These are phyloP conservation scores for Meriones psammophilus DNA, from an alignment of 2,797 vertebrate species.

Conservation along the genomic window DNA sequence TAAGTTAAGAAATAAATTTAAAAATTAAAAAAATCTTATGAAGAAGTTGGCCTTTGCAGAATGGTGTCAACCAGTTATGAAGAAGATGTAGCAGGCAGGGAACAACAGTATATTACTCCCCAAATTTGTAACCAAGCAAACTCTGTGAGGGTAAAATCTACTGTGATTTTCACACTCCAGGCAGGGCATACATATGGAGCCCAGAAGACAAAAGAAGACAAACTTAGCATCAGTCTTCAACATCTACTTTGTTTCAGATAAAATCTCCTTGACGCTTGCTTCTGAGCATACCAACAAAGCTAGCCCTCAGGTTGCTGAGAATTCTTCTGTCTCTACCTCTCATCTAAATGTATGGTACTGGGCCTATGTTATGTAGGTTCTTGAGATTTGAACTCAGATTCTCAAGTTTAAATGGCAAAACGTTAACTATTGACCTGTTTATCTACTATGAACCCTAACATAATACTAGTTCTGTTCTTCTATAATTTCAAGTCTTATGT, in stretches of 20 bases:
- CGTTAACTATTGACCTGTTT: background rate
- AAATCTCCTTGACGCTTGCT: background rate
- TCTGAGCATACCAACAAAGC: background rate
- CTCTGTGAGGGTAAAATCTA: constrained; percentile 8
- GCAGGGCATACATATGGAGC: background rate
- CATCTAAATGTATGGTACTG: background rate
- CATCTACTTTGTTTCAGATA: background rate
- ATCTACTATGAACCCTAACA: background rate
- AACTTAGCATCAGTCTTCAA: background rate
- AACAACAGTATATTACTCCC: background rate
- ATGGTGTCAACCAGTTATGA: background rate
- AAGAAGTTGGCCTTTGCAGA: background rate
- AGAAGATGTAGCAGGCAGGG: background rate
- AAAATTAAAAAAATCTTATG: background rate
- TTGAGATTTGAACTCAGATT: background rate
- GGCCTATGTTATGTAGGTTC: background rate
- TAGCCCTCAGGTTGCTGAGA: background rate
- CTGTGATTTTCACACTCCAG: background rate
- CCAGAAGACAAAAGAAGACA: background rate
- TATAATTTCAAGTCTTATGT: background rate
- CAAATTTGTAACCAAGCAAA: background rate
- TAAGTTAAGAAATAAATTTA: too few relatives aligned
- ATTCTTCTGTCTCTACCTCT: background rate
- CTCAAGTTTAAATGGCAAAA: background rate
- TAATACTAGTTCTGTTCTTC: background rate